Percentiles rank a stretch among this genome's conserved stretches.
Conservation (phyloP, 2,888 invertebrate genomes). For the Amphimallon solstitiale region DNA sequence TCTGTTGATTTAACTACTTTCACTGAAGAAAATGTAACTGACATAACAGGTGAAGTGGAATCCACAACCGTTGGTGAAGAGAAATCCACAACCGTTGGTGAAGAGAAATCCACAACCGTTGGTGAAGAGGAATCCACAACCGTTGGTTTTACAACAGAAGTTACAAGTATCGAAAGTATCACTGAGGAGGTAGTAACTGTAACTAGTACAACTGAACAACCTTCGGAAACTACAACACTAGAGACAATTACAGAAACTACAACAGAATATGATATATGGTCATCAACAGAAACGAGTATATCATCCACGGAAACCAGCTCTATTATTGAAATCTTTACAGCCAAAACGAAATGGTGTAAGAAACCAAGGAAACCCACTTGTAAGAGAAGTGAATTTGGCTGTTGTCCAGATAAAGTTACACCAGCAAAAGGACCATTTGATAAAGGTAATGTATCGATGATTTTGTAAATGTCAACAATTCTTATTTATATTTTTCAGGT, state of each 20-base stretch:
- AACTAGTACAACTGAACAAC: slow-evolving; percentile 37
- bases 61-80: background rate
- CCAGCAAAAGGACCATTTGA: slow-evolving; percentile 84
- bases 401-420: slow-evolving; percentile 84
- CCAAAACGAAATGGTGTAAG: slow-evolving; percentile 68
- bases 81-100: background rate
- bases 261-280: slow-evolving; percentile 52
- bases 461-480: slow-evolving; percentile 10
- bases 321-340: slow-evolving; percentile 61
- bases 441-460: slow-evolving; percentile 65
- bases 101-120: slow-evolving; percentile 16
- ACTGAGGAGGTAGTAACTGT: background rate
- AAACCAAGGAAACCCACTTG: slow-evolving; percentile 70
- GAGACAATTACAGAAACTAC: slow-evolving; percentile 19
- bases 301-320: slow-evolving; percentile 6
- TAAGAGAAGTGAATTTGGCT: slow-evolving; percentile 76
- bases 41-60: background rate
- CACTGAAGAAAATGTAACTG: slow-evolving; percentile 41
- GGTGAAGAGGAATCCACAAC: slow-evolving; percentile 6
- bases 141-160: background rate
- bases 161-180: slow-evolving; percentile 7
- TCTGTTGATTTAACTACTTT: slow-evolving; percentile 41
- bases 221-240: slow-evolving; percentile 4
- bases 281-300: slow-evolving; percentile 46
- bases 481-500: slow-evolving; percentile 60